These are phyloP conservation scores for Cacoxenus indagator DNA, from an alignment of 2,888 invertebrate genomes.

Conservation along the genomic window DNA sequence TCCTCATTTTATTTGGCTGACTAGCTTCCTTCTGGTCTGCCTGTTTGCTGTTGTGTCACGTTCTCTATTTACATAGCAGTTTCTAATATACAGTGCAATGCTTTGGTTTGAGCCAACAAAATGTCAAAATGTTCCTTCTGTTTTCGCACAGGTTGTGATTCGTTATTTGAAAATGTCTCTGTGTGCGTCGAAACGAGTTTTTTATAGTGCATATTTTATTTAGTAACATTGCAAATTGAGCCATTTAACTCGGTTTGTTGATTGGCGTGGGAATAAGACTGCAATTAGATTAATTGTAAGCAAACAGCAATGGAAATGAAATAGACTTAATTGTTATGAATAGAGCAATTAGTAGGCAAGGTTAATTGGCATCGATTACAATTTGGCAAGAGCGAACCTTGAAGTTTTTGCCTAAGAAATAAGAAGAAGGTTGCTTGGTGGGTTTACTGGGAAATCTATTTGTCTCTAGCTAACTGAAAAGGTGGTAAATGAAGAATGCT, in stretches of 20 bases:
- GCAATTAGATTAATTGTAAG: constrained; percentile 1
- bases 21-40: not conserved
- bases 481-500: too few species aligned
- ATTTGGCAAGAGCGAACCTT: not conserved
- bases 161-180: not conserved
- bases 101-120: not conserved
- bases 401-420: not conserved
- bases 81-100: constrained; percentile 2
- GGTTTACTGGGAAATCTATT: too few species aligned
- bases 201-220: constrained; percentile 4
- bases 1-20: not conserved
- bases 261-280: constrained; percentile 9
- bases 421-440: too few species aligned
- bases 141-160: not conserved
- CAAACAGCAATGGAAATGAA: not conserved
- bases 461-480: too few species aligned
- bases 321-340: not conserved
- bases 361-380: not conserved
- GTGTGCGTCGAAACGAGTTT: not conserved
- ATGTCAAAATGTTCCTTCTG: not conserved
- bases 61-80: constrained; percentile 11
- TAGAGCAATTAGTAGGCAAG: not conserved
- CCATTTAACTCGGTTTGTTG: not conserved
- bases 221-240: not conserved
- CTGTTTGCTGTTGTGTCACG: not conserved